Percentiles rank a stretch among this genome's conserved stretches.
These are phyloP conservation scores for Echeneis naucrates DNA, from an alignment of 2,797 vertebrate species.

Conservation along the genomic window DNA sequence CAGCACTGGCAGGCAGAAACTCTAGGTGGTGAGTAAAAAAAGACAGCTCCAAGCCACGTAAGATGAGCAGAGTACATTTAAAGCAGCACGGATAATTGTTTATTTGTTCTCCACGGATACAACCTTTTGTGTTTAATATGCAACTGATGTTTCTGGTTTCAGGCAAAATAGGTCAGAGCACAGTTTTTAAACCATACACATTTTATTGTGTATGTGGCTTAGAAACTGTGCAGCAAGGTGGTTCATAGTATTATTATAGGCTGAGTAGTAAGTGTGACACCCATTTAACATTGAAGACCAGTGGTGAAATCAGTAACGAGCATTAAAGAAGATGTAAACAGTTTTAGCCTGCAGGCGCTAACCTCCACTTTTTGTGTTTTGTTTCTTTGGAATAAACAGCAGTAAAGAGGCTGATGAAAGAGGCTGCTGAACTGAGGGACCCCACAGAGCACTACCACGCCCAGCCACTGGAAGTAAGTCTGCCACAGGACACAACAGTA, in stretches of 20 bases:
- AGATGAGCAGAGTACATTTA: neutral
- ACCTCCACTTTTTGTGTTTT: slow-evolving; percentile 32
- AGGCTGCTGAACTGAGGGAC: slow-evolving; percentile 95
- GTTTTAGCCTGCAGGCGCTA: slow-evolving; percentile 1
- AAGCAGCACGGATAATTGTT: neutral
- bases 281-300: neutral
- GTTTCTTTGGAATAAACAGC: slow-evolving; percentile 76
- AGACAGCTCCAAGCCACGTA: neutral
- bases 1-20: neutral
- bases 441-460: slow-evolving; percentile 98
- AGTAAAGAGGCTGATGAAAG: slow-evolving; percentile 98
- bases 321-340: neutral
- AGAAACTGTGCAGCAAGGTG: neutral
- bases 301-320: neutral
- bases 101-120: neutral
- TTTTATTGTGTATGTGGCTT: neutral
- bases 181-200: neutral
- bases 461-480: slow-evolving; percentile 95
- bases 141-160: neutral
- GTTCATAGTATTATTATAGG: neutral
- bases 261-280: neutral
- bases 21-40: slow-evolving; percentile 2
- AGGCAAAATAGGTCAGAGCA: neutral
- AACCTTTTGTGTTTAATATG: neutral
- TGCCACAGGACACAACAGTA: neutral